Evolutionary conservation across 2,797 vertebrate genomes (phyloP), one percentile per base, ranked within the genome.

Genomic region (Nannoperca australis): DNA sequence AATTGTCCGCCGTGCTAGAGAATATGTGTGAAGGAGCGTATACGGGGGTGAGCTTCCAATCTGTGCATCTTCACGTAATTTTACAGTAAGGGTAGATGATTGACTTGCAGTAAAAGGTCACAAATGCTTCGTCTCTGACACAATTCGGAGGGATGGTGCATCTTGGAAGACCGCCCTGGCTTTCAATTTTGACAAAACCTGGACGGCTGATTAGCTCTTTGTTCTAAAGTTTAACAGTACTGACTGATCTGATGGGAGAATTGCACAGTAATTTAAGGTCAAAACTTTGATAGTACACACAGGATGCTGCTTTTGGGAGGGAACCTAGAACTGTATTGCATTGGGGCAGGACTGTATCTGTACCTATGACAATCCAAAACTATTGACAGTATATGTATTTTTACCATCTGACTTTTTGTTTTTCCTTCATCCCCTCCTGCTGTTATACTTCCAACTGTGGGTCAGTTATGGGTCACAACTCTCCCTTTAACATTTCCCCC

Each of bases 391-490:
- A n/a, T 49, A 49, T 49, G 34, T 54, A 40, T 36, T 15, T 22
- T 24, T 49, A 50, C 4, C 13, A 9, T 64, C n/a, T 34, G n/a
- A 42, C 22, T 24, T 30, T 22, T 51, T 17, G 4, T 30, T 62
- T 62, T 7, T 42, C 47, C 20, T 24, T 59, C 44, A 50, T 42
- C 49, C 18, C 2, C n/a, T 77, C 54, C 36, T 42, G 20, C n/a
- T 58, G 4, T 24, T 64, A 36, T 12, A 42, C 13, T 44, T 56
- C 53, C 32, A 50, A 17, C 14, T 54, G 18, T 44, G 3, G 34
- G 54, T 67, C 40, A 73, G 45, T 54, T 49, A 18, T 62, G 2
- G 54, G 53, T 71, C 50, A 47, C 53, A 55, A 40, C 53, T 34
- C 14, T 69, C 30, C 38, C 30, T 47, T 15, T 18, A 2, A 42